Percentiles rank a stretch among this genome's conserved stretches.
phyloP scores from a whole-genome alignment of 2,888 invertebrate genomes.

The Leucophora obtusa region DNA sequence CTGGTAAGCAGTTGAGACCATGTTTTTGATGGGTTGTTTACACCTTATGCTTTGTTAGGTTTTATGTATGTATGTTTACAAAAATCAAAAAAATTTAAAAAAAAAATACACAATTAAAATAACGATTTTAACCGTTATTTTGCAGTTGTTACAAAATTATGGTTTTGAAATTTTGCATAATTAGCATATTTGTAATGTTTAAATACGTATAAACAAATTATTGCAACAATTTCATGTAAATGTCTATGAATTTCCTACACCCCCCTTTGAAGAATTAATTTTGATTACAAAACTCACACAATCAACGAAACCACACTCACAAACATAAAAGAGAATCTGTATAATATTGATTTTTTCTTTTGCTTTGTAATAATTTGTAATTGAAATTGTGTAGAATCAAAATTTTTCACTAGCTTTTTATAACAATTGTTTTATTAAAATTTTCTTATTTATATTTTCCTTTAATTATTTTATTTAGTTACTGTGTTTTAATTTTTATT shows the following conservation, averaged over 20 bases:
- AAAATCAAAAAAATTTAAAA: too few relatives aligned
- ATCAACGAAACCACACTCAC: not conserved
- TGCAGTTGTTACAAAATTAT: not conserved
- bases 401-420: not conserved
- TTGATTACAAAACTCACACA: constrained; percentile 3
- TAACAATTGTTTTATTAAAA: not conserved
- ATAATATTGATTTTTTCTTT: constrained; percentile 50
- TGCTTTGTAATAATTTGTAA: not conserved
- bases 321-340: constrained; percentile 32
- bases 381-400: not conserved
- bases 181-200: not conserved
- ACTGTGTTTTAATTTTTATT: constrained; percentile 21
- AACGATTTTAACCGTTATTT: not conserved
- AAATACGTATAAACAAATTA: not conserved
- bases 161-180: not conserved
- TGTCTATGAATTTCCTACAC: not conserved
- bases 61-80: constrained; percentile 4
- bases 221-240: not conserved
- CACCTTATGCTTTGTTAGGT: not conserved
- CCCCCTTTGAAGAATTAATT: not conserved
- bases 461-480: not conserved
- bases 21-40: constrained; percentile 1
- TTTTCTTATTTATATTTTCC: not conserved
- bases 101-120: not conserved
- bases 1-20: too few relatives aligned